These are phyloP conservation scores for Geococcyx californianus DNA, from an alignment of 2,113 vertebrate genomes.

Conservation along the genomic window DNA sequence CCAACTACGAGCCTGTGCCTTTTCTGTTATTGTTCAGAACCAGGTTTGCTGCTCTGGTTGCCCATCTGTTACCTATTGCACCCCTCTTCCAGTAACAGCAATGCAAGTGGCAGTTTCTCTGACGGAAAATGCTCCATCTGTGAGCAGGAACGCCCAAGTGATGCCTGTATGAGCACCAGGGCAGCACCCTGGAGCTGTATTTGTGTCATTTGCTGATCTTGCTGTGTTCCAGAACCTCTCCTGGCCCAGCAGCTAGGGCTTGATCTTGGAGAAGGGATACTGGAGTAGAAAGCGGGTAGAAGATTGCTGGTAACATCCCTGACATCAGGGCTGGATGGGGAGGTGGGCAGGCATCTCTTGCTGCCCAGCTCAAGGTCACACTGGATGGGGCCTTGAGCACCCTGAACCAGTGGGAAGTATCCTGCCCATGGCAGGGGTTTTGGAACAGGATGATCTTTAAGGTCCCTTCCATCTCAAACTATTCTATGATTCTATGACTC, in stretches of 20 bases:
- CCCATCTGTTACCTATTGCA: fast-evolving
- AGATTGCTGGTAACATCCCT: neutral
- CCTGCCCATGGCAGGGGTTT: too few species aligned
- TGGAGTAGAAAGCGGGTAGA: neutral
- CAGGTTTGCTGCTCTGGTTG: neutral
- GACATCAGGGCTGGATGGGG: neutral
- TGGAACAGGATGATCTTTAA: too few species aligned
- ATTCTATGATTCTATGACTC: neutral
- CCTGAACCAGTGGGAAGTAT: too few species aligned
- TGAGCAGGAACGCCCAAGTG: neutral
- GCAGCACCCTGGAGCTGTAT: neutral
- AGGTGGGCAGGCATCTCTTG: neutral
- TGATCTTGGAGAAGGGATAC: neutral
- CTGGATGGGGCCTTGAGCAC: too few species aligned
- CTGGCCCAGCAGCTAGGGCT: neutral
- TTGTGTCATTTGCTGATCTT: neutral
- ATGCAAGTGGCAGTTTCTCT: neutral
- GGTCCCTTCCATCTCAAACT: too few species aligned
- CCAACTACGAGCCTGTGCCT: neutral
- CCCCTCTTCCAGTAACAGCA: neutral
- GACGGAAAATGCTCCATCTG: fast-evolving
- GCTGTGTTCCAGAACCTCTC: neutral
- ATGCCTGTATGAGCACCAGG: fast-evolving
- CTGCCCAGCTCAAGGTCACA: neutral
- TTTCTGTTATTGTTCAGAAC: neutral